Base-by-base conservation (phyloP, 2,888 invertebrate species). In the Thumatha senex region DNA sequence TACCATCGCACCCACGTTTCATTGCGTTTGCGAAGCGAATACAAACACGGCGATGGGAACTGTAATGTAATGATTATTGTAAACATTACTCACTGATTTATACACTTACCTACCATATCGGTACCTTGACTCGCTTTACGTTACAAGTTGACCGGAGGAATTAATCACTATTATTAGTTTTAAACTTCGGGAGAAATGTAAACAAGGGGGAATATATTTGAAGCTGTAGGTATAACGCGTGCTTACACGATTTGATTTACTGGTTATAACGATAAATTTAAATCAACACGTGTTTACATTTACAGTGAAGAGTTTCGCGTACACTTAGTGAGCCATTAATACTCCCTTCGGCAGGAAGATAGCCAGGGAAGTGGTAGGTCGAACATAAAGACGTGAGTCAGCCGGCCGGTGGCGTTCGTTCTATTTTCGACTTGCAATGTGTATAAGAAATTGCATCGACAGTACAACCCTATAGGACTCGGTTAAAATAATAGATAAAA, bases 391-490 rank as follows among this genome's bases (percentile, higher is more conserved):
- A 64, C 71, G 80, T 87, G 89, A 89, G 74, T 89, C 88, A 63
- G 63, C 61, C 61, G 63, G 59, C 56, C 59, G 67, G 58, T 63
- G 63, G 67, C 58, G 70, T 51, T 56, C 56, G 78, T 77, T 77
- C 70, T 85, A 89, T 88, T 88, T 87, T 84, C 78, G 83, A 85
- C 78, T 79, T 80, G 86, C 82, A 82, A 83, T n/a, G n/a, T n/a
- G n/a, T n/a, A 85, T 84, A 85, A 84, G 87, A 84, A 85, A 85
- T 83, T 86, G 86, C 84, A 86, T 79, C 76, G 78, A 68, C 75
- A 63, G 66, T 51, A 43, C 58, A 49, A 49, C 57, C 70, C 61
- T 63, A 54, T 56, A 63, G 61, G 57, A 46, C 40, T 51, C 40
- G 31, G 45, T 48, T 46, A 56, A n/a, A n/a, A n/a, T n/a, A n/a